Base-by-base conservation (phyloP, 92 coral and sea anemone species). In the Anthopleura xanthogrammica region DNA sequence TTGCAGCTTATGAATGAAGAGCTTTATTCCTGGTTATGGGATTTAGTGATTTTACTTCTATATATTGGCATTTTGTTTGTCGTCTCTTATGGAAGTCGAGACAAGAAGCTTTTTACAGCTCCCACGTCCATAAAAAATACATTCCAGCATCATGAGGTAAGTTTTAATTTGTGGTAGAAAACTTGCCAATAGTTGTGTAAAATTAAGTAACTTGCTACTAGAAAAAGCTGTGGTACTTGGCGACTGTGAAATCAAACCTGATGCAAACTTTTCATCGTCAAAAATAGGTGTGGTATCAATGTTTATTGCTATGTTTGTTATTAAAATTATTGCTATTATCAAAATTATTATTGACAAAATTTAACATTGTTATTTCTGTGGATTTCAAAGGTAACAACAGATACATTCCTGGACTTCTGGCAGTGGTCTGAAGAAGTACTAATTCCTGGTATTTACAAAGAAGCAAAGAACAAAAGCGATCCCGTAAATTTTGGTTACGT, bases 361-460 rank as follows among this genome's bases (percentile, higher is more conserved):
- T 29, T 29, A 29, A 29, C 36, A 29, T 29, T 29, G 0, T 29
- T 29, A 29, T 29, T 29, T 29, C 36, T 29, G n/a, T 19, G 70
- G 3, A 62, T 54, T 20, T n/a, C 36, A 62, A 20, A 62, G 70
- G 29, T 62, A 1, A 54, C 58, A 2, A 54, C 58, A 11, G 70
- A 62, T 9, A 62, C 9, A 0, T 62, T 62, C 70, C 29, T 62
- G 23, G 70, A 62, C 36, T 20, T 62, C 70, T 92, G 95, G 95
- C 75, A 85, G 60, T 92, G 95, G 95, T n/a, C 87, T 36, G 80
- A 81, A 52, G 81, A 80, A 14, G 80, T 88, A 12, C 85, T 92
- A 22, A 20, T 92, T 22, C 95, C 93, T 12, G 89, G 88, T 10
- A 79, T 92, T 11, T 92, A 89, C 73, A 79, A 74, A 62, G 92